These are phyloP conservation scores for Lytechinus pictus DNA, from an alignment of 35 echinoderm and acorn worm genomes.

Conservation along the genomic window DNA sequence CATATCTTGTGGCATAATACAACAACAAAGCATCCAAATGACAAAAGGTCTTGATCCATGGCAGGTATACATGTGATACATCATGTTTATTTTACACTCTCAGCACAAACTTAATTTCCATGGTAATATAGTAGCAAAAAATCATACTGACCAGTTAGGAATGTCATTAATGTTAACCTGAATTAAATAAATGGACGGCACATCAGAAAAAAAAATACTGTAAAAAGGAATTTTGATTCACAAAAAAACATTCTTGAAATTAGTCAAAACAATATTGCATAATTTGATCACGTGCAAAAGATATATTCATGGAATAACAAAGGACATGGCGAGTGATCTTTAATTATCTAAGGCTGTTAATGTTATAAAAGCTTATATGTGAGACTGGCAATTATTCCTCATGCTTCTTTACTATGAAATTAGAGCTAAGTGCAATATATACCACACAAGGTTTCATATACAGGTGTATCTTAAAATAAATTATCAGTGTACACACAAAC, in stretches of 20 bases:
- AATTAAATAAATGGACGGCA: not conserved
- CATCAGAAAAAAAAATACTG: not conserved
- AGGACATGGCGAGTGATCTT: not conserved
- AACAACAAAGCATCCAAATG: not conserved
- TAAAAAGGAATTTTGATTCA: not conserved
- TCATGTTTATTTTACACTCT: not conserved
- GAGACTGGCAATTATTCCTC: too few relatives aligned
- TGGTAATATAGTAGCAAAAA: not conserved
- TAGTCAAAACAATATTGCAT: not conserved
- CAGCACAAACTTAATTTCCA: not conserved
- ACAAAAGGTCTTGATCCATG: not conserved
- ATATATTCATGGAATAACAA: too few relatives aligned
- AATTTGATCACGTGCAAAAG: not conserved
- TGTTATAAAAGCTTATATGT: not conserved
- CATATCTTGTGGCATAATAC: too few relatives aligned
- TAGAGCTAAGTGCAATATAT: too few relatives aligned
- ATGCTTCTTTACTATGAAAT: too few relatives aligned
- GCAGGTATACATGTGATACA: not conserved
- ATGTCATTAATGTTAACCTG: not conserved
- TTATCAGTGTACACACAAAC: too few relatives aligned
- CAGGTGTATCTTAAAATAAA: too few relatives aligned
- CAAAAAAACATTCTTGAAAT: not conserved
- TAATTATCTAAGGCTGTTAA: not conserved
- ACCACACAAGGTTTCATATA: too few relatives aligned
- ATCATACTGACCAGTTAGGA: conserved; percentile 1